Evolutionary conservation across 2,113 vertebrate species (phyloP).

Genomic region (Clupea harengus): DNA sequence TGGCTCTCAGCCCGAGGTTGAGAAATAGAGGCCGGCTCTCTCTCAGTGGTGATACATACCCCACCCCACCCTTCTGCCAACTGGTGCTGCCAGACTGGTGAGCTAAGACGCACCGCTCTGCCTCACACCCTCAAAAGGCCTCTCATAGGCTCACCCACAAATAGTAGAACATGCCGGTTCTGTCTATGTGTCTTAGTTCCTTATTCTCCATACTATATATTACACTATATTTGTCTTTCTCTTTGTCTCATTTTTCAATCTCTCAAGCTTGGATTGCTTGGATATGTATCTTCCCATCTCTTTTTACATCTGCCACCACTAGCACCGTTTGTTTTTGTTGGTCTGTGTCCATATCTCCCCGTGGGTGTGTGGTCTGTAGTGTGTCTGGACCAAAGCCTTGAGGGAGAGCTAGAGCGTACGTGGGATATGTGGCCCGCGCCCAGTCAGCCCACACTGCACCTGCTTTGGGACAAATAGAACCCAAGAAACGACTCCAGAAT

Average conservation of each 20-base stretch:
- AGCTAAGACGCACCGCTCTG: background rate
- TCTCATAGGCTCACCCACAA: background rate
- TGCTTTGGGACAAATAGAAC: conserved; percentile 36
- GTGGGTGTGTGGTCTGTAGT: background rate
- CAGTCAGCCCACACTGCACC: conserved; percentile 49
- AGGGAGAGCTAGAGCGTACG: conserved; percentile 21
- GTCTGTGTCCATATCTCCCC: conserved; percentile 18
- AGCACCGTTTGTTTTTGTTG: background rate
- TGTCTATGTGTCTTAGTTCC: background rate
- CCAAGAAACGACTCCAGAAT: background rate
- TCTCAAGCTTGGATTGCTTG: background rate
- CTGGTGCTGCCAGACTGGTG: conserved; percentile 16
- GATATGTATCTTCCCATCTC: background rate
- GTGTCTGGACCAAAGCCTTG: background rate
- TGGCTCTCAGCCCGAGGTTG: conserved; percentile 1
- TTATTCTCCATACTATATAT: background rate
- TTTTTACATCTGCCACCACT: background rate
- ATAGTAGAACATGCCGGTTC: background rate
- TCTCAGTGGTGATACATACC: background rate
- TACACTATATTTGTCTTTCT: background rate
- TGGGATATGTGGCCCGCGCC: conserved; percentile 10
- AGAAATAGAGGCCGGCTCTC: background rate
- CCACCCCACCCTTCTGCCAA: conserved; percentile 33
- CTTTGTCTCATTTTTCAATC: background rate
- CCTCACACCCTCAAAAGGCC: background rate